Evolutionary conservation across 2,113 vertebrate species (phyloP).

Genomic region (Choloepus hoffmanni): DNA sequence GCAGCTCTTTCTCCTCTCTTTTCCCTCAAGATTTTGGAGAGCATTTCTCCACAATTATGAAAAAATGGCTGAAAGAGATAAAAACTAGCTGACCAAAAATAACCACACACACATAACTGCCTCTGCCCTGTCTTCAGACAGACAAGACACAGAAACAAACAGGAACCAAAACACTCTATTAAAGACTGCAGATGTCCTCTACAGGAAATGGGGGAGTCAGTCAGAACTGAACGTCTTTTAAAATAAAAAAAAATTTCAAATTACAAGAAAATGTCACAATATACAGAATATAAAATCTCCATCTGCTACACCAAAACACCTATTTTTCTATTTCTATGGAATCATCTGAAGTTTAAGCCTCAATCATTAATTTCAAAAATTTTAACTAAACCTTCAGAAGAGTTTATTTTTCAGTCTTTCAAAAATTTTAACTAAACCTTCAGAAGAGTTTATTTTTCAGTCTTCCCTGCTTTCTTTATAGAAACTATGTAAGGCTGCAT

Average conservation of each 20-base stretch:
- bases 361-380: constrained; percentile 26
- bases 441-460: background rate
- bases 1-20: background rate
- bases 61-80: background rate
- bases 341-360: background rate
- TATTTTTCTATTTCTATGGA: constrained; percentile 11
- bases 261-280: constrained; percentile 47
- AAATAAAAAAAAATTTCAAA: background rate
- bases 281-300: background rate
- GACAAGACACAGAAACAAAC: background rate
- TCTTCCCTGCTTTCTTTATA: constrained; percentile 44
- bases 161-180: background rate
- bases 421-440: constrained; percentile 37
- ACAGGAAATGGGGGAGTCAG: background rate
- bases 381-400: constrained; percentile 22
- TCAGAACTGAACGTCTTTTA: background rate
- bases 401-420: background rate
- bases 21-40: background rate
- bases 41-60: background rate
- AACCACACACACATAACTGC: background rate
- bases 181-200: background rate
- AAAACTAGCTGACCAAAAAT: background rate
- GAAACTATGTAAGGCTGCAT: constrained; percentile 28
- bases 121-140: background rate
- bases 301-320: background rate